phyloP scores from a whole-genome alignment of 2,888 invertebrate species.

The Cantharis flavilabris region DNA sequence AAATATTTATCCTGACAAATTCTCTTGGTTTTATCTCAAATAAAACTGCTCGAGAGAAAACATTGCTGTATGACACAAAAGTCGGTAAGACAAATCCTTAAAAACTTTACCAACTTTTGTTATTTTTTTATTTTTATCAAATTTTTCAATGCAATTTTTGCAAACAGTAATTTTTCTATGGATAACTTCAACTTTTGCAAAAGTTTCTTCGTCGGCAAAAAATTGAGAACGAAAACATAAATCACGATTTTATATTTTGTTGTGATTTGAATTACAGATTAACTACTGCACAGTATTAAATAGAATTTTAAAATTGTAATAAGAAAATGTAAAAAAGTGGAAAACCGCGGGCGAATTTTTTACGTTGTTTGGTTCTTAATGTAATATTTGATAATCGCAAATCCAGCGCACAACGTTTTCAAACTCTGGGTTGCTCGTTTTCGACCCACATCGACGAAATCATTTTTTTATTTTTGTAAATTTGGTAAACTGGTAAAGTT shows the following conservation, averaged over 20 bases:
- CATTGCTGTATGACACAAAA: not conserved
- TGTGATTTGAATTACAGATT: slow-evolving; percentile 3
- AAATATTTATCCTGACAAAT: not conserved
- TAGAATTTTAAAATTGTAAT: not conserved
- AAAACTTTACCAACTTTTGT: not conserved
- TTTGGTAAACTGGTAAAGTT: not conserved
- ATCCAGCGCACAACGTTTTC: not conserved
- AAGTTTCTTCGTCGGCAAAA: not conserved
- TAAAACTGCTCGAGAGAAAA: not conserved
- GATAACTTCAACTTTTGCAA: not conserved
- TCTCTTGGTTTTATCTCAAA: not conserved
- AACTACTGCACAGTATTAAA: not conserved
- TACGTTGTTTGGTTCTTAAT: not conserved
- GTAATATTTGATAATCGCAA: not conserved
- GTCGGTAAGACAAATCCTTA: not conserved
- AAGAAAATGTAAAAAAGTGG: not conserved
- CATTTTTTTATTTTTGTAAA: not conserved
- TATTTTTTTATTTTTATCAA: not conserved
- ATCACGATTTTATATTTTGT: not conserved
- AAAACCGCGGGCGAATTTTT: not conserved
- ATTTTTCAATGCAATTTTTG: not conserved
- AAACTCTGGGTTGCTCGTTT: not conserved
- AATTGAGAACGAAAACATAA: not conserved
- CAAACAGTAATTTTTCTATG: not conserved
- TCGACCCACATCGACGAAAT: not conserved